Base-by-base conservation (phyloP, 2,797 vertebrate species). In the Artibeus lituratus region DNA sequence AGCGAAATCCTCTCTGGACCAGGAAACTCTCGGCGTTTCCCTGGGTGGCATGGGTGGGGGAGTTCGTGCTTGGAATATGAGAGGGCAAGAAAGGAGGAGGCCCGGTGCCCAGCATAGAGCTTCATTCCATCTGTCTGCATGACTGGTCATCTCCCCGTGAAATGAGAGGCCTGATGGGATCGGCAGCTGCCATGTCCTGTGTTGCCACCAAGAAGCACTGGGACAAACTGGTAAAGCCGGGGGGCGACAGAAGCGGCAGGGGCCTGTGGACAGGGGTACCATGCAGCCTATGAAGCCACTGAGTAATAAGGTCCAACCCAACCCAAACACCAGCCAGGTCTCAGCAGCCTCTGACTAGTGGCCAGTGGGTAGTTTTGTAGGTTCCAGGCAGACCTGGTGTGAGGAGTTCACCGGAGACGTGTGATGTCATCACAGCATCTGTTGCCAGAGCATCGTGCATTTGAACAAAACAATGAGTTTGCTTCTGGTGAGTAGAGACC, bases 151-250 rank as follows among this genome's bases (percentile, higher is more conserved):
- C 3, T 24, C 39, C 42, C n/a, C 16, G 2, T 16, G 51, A 18
- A 5, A 37, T 10, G 22, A 1, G 10, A 1, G 4, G 44, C 2
- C 5, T 12, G 53, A 51, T 16, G 47, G n/a, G 82, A 15, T 10
- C 21, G 1, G 0, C 0, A 1, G 62, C 47, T 5, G 37, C 44
- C 8, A 0, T 0, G 1, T 21, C 47, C 47, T 35, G 59, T 11
- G 29, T 44, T 18, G 51, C 55, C 51, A 37, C 8, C 26, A 42
- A 10, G 24, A 57, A 65, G 26, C 1, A 0, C 0, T 7, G 10
- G 53, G 37, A 39, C n/a, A n/a, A 37, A 65, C 5, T 29, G 51
- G 62, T 2, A n/a, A 37, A 2, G 4, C 0, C 0, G 29, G 21
- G 21, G 29, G 35, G 39, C 12, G 10, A 35, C 22, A 4, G 11